A percentile compares a stretch with the other conserved stretches of the same genome.
phyloP scores from a whole-genome alignment of 2,113 vertebrate genomes.

The Odobenus rosmarus region DNA sequence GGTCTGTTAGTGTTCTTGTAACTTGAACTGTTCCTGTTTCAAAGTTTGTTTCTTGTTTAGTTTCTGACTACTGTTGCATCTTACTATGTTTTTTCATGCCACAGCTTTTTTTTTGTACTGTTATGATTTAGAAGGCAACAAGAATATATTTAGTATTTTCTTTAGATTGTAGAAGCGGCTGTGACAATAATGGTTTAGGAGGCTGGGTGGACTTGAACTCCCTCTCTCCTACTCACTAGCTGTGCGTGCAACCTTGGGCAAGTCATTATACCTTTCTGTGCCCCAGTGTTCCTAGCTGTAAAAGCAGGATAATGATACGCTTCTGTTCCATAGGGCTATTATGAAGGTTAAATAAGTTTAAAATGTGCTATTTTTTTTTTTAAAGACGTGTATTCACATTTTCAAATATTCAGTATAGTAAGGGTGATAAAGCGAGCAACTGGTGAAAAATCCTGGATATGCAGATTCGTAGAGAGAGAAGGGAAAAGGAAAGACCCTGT shows the following conservation, averaged over 20 bases:
- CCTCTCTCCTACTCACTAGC: not conserved
- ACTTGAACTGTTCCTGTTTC: not conserved
- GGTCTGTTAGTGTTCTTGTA: not conserved
- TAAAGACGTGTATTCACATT: not conserved
- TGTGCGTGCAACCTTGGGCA: not conserved
- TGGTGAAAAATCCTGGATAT: rapidly evolving
- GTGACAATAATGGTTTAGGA: rapidly evolving
- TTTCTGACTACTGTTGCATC: not conserved
- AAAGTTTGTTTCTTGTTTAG: not conserved
- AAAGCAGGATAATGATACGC: not conserved
- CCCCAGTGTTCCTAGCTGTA: not conserved
- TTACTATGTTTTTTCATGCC: not conserved
- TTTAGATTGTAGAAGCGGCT: not conserved
- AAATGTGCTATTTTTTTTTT: not conserved
- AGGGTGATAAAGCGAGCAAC: not conserved
- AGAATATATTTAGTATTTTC: not conserved
- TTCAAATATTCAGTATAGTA: not conserved
- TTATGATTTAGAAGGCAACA: not conserved
- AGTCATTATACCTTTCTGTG: not conserved
- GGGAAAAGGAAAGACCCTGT: rapidly evolving
- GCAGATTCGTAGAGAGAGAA: not conserved
- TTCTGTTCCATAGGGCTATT: rapidly evolving
- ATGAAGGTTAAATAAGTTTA: not conserved
- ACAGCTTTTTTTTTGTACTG: not conserved
- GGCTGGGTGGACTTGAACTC: not conserved